Percentiles rank a stretch among this genome's conserved stretches.
Conservation (phyloP, 1,140 invertebrate genomes). For the Leguminivora glycinivorella region DNA sequence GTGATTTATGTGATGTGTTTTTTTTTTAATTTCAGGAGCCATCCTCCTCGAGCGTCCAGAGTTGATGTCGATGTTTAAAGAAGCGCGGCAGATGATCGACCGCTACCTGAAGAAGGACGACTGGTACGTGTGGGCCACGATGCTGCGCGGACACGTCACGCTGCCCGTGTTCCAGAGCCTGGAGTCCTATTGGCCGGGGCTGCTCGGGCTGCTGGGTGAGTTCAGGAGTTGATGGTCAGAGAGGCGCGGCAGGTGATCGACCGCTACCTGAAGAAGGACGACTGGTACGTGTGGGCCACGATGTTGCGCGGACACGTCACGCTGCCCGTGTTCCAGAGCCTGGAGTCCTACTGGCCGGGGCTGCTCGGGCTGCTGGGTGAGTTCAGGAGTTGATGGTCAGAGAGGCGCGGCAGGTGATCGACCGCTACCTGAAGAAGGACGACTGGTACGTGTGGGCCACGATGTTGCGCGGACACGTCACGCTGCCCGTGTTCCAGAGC, state of each 20-base stretch:
- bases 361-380: slow-evolving; percentile 93
- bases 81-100: slow-evolving; percentile 89
- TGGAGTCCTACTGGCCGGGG: slow-evolving; percentile 99
- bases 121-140: slow-evolving; percentile 98
- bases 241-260: slow-evolving; percentile 90
- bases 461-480: slow-evolving; percentile 96
- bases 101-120: slow-evolving; percentile 96
- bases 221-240: slow-evolving; percentile 91
- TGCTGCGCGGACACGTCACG: slow-evolving; percentile 96
- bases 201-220: slow-evolving; percentile 92
- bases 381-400: slow-evolving; percentile 91
- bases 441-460: slow-evolving; percentile 99
- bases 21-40: slow-evolving; percentile 80
- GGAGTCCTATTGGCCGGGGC: slow-evolving; percentile 99
- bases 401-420: slow-evolving; percentile 89
- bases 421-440: slow-evolving; percentile 94
- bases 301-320: slow-evolving; percentile 97
- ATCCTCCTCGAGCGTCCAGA: slow-evolving; percentile 90
- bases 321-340: slow-evolving; percentile 97
- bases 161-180: slow-evolving; percentile 98
- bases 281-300: slow-evolving; percentile 98
- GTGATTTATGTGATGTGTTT: slow-evolving; percentile 27
- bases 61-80: slow-evolving; percentile 94
- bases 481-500: slow-evolving; percentile 98
- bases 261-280: slow-evolving; percentile 94